phyloP scores from a whole-genome alignment of 2,797 vertebrate species.

The Holocentrus rufus region DNA sequence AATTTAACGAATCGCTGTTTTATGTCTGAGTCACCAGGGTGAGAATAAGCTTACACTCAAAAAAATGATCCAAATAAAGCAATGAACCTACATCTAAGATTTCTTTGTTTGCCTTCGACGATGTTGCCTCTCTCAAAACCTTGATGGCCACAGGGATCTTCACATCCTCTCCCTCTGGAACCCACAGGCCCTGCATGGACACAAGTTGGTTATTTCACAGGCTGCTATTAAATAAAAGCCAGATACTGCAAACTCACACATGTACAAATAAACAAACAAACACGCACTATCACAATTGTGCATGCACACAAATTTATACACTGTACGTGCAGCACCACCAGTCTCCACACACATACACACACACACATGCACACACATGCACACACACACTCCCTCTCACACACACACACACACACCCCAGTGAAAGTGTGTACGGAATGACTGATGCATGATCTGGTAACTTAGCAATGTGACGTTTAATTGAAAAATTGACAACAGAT shows the following conservation, averaged over 20 bases:
- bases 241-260: constrained; percentile 5
- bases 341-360: constrained; percentile 7
- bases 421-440: constrained; percentile 32
- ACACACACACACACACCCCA: constrained; percentile 4
- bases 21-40: constrained; percentile 21
- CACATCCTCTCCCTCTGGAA: constrained; percentile 98
- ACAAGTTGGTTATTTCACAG: constrained; percentile 36
- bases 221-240: constrained; percentile 30
- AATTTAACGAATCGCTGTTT: constrained; percentile 24
- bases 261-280: neutral
- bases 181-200: constrained; percentile 91
- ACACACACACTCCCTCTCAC: constrained; percentile 3
- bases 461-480: constrained; percentile 66
- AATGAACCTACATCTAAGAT: constrained; percentile 92
- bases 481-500: constrained; percentile 74
- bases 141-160: constrained; percentile 99
- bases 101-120: constrained; percentile 98
- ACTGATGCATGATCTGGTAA: constrained; percentile 51
- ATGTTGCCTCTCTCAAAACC: constrained; percentile 94
- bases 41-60: constrained; percentile 4
- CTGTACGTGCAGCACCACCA: neutral
- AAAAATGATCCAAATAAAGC: constrained; percentile 34
- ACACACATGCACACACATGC: constrained; percentile 1
- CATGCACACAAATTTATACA: constrained; percentile 15
- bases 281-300: constrained; percentile 10